Conservation (phyloP, 2,113 vertebrate genomes). For the Oryzias javanicus region DNA sequence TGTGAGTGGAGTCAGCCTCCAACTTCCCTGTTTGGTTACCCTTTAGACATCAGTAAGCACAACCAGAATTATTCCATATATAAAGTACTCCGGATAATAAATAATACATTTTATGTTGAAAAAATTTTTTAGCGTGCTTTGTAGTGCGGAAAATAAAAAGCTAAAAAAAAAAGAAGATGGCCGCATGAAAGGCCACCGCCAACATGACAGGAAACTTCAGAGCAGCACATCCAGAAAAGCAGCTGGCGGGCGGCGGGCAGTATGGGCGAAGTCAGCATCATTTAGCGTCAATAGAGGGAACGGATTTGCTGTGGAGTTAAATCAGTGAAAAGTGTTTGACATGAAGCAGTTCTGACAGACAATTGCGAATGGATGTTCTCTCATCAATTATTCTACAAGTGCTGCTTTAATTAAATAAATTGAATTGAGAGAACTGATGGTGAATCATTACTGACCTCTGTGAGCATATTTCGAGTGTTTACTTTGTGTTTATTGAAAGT, state of each 20-base stretch:
- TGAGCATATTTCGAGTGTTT: slow-evolving; percentile 16
- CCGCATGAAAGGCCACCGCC: too few relatives aligned
- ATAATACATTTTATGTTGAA: too few relatives aligned
- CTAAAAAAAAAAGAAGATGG: too few relatives aligned
- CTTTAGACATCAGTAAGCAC: too few relatives aligned
- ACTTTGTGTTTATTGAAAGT: background rate
- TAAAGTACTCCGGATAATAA: too few relatives aligned
- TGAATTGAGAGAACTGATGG: slow-evolving; percentile 32
- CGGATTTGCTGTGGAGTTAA: slow-evolving; percentile 44
- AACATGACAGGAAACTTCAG: background rate
- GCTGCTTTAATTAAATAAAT: slow-evolving; percentile 37
- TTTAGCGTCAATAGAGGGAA: slow-evolving; percentile 46
- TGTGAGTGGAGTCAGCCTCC: too few relatives aligned
- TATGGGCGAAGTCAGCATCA: slow-evolving; percentile 32
- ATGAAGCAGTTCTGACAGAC: slow-evolving; percentile 51
- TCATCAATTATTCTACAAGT: slow-evolving; percentile 39
- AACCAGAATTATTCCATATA: too few relatives aligned
- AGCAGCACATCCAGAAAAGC: background rate
- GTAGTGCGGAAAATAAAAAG: too few relatives aligned
- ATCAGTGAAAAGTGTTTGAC: slow-evolving; percentile 47
- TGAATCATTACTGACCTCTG: slow-evolving; percentile 28
- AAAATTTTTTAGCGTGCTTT: too few relatives aligned
- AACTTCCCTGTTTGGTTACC: too few relatives aligned
- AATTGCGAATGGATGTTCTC: slow-evolving; percentile 39
- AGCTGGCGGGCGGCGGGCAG: slow-evolving; percentile 8